Evolutionary conservation across 2,888 invertebrate genomes (phyloP).

Genomic region (Troides aeacus): DNA sequence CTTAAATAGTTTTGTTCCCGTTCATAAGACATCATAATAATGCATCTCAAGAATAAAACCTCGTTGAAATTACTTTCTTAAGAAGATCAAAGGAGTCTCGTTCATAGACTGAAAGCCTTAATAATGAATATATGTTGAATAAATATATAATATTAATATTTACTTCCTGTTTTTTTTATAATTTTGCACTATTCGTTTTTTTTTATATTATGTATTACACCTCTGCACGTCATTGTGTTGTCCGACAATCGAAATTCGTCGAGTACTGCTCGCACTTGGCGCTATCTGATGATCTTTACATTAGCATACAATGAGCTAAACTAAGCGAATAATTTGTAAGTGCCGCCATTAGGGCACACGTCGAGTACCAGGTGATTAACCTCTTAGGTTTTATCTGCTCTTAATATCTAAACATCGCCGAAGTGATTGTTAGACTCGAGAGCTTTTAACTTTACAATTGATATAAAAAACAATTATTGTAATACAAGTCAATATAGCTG

Average conservation of each 20-base stretch:
- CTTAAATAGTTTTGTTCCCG: too few relatives aligned
- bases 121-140: too few relatives aligned
- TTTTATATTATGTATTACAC: not conserved
- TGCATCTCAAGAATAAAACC: too few relatives aligned
- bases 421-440: constrained; percentile 9
- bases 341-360: constrained; percentile 50
- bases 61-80: too few relatives aligned
- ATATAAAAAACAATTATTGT: not conserved
- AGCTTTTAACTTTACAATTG: constrained; percentile 8
- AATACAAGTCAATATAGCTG: not conserved
- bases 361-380: constrained; percentile 62
- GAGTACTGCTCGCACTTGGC: constrained; percentile 49
- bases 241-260: constrained; percentile 25
- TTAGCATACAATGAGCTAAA: constrained; percentile 59
- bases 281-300: constrained; percentile 58
- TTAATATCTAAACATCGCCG: constrained; percentile 40
- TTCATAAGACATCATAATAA: too few relatives aligned
- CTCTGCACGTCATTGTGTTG: not conserved
- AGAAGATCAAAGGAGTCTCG: too few relatives aligned
- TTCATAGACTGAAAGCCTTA: too few relatives aligned
- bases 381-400: constrained; percentile 56
- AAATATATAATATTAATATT: too few relatives aligned
- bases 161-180: too few relatives aligned
- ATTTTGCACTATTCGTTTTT: not conserved
- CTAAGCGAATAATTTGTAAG: constrained; percentile 66